A percentile compares a stretch with the other conserved stretches of the same genome.
Evolutionary conservation across 1,140 invertebrate species (phyloP).

Genomic region (Magallana gigas): DNA sequence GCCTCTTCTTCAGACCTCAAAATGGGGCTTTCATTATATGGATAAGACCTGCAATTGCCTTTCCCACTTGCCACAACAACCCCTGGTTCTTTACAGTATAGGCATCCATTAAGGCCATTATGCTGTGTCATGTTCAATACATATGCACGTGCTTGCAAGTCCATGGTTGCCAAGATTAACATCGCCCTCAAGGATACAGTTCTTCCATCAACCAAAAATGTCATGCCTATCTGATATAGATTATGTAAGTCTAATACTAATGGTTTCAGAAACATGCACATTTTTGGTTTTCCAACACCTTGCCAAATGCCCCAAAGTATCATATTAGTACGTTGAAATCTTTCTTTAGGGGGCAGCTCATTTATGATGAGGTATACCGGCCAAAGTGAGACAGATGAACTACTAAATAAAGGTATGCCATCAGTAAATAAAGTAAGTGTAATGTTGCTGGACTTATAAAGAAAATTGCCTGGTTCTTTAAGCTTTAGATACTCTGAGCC

Average conservation of each 20-base stretch:
- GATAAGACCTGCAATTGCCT: constrained; percentile 24
- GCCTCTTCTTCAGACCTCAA: not conserved
- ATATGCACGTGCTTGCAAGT: constrained; percentile 48
- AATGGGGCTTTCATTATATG: not conserved
- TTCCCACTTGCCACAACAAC: constrained; percentile 29
- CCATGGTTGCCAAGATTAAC: constrained; percentile 37
- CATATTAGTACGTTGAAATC: not conserved
- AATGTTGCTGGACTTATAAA: not conserved
- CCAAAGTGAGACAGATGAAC: not conserved
- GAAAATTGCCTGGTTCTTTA: not conserved
- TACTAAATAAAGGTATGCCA: not conserved
- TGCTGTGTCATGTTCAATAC: constrained; percentile 42
- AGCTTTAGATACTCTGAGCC: not conserved
- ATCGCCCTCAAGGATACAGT: not conserved
- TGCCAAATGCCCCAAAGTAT: constrained; percentile 10
- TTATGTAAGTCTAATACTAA: not conserved
- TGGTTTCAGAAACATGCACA: not conserved
- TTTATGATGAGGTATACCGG: not conserved
- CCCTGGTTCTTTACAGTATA: constrained; percentile 36
- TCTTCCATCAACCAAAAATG: too few species aligned
- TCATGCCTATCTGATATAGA: too few species aligned
- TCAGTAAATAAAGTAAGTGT: not conserved
- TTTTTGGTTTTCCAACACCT: not conserved
- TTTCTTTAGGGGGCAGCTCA: not conserved
- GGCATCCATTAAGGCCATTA: constrained; percentile 35